Conservation (phyloP, 1,140 invertebrate genomes). For the Meloidogyne chitwoodi region DNA sequence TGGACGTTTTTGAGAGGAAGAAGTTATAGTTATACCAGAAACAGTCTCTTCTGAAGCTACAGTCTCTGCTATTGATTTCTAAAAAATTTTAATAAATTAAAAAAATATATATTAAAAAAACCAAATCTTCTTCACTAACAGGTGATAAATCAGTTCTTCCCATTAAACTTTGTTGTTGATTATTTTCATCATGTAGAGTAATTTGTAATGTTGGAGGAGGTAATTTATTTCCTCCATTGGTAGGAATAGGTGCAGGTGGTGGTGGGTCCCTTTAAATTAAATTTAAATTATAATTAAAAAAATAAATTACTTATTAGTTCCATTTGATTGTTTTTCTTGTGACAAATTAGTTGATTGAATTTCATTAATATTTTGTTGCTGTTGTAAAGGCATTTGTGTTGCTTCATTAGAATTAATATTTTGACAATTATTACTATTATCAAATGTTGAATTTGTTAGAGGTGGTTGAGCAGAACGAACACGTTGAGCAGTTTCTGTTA, state of each 20-base stretch:
- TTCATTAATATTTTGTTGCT: constrained; percentile 23
- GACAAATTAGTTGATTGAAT: not conserved
- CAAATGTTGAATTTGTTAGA: not conserved
- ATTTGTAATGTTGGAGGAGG: constrained; percentile 23
- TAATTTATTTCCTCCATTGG: not conserved
- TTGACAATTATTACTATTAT: not conserved
- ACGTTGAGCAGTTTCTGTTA: constrained; percentile 51
- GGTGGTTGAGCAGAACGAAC: constrained; percentile 50
- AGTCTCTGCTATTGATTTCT: constrained; percentile 28
- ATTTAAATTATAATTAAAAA: not conserved
- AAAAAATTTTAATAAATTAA: not conserved
- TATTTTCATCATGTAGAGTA: constrained; percentile 25
- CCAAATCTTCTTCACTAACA: constrained; percentile 29
- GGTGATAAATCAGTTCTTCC: constrained; percentile 22
- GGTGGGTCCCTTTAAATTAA: not conserved
- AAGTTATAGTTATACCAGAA: not conserved
- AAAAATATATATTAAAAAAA: not conserved
- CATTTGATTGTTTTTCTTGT: not conserved
- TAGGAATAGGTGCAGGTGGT: constrained; percentile 7
- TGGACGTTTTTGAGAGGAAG: constrained; percentile 1
- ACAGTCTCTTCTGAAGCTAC: constrained; percentile 15
- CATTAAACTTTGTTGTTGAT: constrained; percentile 12
- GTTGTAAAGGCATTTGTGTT: constrained; percentile 25
- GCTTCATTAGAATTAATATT: not conserved
- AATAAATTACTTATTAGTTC: not conserved